These are phyloP conservation scores for Mamestra configurata DNA, from an alignment of 1,140 invertebrate genomes.

Conservation along the genomic window DNA sequence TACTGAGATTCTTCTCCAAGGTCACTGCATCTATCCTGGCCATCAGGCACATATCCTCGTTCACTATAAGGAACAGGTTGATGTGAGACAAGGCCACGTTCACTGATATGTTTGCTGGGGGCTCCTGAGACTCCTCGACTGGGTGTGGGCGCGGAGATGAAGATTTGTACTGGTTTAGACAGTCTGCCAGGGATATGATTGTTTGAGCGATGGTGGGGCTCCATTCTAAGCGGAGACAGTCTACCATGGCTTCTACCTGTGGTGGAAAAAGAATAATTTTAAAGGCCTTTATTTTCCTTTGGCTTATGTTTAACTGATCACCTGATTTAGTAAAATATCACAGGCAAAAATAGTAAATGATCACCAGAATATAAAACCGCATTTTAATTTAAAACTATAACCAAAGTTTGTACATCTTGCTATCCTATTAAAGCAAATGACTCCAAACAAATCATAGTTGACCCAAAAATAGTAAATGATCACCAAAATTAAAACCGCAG, in stretches of 20 bases:
- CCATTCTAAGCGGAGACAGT: constrained; percentile 84
- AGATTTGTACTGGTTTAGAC: constrained; percentile 74
- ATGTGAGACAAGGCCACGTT: constrained; percentile 84
- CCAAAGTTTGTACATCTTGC: too few species aligned
- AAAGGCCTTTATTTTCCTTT: too few species aligned
- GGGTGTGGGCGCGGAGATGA: constrained; percentile 7
- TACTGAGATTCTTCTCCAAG: constrained; percentile 73
- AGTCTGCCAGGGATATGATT: constrained; percentile 73
- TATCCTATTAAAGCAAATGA: too few species aligned
- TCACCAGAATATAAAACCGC: too few species aligned
- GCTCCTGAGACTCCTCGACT: constrained; percentile 48
- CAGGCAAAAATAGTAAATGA: too few species aligned
- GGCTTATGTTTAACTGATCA: too few species aligned
- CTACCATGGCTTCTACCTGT: constrained; percentile 86
- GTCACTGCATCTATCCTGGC: constrained; percentile 82
- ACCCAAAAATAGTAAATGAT: too few species aligned
- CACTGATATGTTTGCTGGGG: constrained; percentile 70
- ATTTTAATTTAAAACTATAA: too few species aligned
- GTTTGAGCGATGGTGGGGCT: constrained; percentile 75
- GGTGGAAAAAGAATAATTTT: too few species aligned
- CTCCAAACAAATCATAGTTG: too few species aligned
- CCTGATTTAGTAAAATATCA: too few species aligned
- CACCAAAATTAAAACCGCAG: too few species aligned
- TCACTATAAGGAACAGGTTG: constrained; percentile 81
- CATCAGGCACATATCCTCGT: constrained; percentile 81